Evolutionary conservation across 37 sponge, comb jelly and placozoan genomes (phyloP).

Genomic region (Crambe crambe): DNA sequence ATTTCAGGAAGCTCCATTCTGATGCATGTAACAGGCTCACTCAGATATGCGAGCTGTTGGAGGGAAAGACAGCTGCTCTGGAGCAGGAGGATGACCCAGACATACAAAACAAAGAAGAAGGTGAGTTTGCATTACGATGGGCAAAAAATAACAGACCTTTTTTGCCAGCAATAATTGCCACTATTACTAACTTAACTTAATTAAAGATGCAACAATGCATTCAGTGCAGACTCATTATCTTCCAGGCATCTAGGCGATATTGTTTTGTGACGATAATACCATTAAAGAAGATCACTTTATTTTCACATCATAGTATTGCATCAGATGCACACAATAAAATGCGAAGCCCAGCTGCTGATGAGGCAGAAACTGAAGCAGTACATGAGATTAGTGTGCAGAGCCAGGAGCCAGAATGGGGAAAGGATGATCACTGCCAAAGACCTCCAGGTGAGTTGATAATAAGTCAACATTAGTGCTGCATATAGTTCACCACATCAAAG

Average conservation of each 20-base stretch:
- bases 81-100: constrained; percentile 11
- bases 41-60: constrained; percentile 38
- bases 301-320: constrained; percentile 48
- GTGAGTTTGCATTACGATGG: too few species aligned
- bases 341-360: constrained; percentile 78
- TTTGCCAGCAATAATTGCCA: too few species aligned
- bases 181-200: too few species aligned
- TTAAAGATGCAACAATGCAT: too few species aligned
- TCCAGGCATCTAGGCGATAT: too few species aligned
- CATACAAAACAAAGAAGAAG: constrained; percentile 6
- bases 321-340: constrained; percentile 55
- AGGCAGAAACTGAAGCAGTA: constrained; percentile 79
- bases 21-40: constrained; percentile 25
- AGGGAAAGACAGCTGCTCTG: constrained; percentile 22
- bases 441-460: constrained; percentile 33
- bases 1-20: constrained; percentile 46
- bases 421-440: constrained; percentile 39
- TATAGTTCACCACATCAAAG: too few species aligned
- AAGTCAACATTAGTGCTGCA: too few species aligned
- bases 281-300: too few species aligned
- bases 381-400: constrained; percentile 42
- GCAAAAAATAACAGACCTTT: too few species aligned
- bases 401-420: constrained; percentile 45
- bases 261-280: too few species aligned
- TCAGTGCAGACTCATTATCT: too few species aligned